Base-by-base conservation (phyloP, 2,797 vertebrate species). In the Lepidocolaptes lacrymiger region DNA sequence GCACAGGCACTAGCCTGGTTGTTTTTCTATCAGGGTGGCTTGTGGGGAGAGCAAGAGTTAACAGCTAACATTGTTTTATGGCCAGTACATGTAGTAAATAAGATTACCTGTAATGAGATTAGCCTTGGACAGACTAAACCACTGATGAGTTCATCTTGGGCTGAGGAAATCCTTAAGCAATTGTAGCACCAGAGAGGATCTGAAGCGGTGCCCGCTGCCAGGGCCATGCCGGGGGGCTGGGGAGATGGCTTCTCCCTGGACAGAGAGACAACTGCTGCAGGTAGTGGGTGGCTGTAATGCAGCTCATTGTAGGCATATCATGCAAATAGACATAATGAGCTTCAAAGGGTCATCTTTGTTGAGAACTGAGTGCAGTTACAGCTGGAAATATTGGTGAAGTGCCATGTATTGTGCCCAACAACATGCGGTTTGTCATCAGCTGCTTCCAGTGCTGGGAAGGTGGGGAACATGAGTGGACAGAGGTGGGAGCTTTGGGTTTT, bases 41-140 rank as follows among this genome's bases (percentile, higher is more conserved):
- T 76, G 23, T 36, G 37, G 55, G 89, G 30, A 89, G 49, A 49
- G 79, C 64, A 93, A 76, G 92, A 78, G 87, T 93, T 96, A 97
- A 96, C 20, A 2, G 55, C 52, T 58, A 51, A 30, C 63, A 37
- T 81, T 92, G 71, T 88, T 79, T 82, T 44, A 81, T 36, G 75
- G 78, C 69, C 79, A 69, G 82, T 71, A 82, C 62, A 46, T 54
- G 74, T 32, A 74, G 90, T 83, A 96, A 96, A 97, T 87, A 93
- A 95, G 91, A 96, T 97, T 97, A 96, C 64, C 80, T 83, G 7
- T 85, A 97, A 97, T 92, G 72, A 92, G 94, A 94, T 97, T 97
- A 96, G 85, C 64, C 67, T 89, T 71, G 77, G 82, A 76, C 88
- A 94, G 87, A 69, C 88, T 87, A 84, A 95, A 89, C 61, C 56